Evolutionary conservation across 1,140 invertebrate genomes (phyloP), one percentile per base, ranked within the genome.

Genomic region (Panonychus citri): DNA sequence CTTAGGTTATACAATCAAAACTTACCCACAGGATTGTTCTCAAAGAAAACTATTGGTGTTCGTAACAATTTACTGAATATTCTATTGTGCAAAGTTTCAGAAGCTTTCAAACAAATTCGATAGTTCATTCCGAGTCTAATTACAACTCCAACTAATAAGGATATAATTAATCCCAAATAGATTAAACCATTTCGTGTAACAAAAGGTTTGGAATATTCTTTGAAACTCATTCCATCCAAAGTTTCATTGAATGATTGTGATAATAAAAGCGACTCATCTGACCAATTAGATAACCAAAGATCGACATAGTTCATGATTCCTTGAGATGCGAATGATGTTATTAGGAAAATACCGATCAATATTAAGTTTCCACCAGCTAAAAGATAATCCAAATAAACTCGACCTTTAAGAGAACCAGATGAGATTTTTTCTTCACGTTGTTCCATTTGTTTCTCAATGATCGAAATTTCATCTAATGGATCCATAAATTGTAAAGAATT

Each of bases 21-120:
- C 49, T 39, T 37, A 53, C 74, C 74, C 48, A 78, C 77, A 3
- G 83, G 80, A 67, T 91, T 90, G 8, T 77, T 79, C 60, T 87
- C 85, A 68, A 91, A 93, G 69, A 91, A 93, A 12, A 75, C 73
- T 76, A 90, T 87, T 0, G 80, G 82, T 0, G 83, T 80, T 10
- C 79, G 73, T 26, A 86, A 77, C 1, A 94, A 76, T 48, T 78
- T 79, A 8, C 70, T 68, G 64, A 91, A 90, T 79, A 93, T 87
- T 8, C 67, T 71, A 64, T 90, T 82, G 64, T 93, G 87, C 2
- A 87, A 70, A 27, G 71, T 77, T 51, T 78, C 76, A 0, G 86
- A 87, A 7, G 85, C 80, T 34, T 34, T 34, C 5, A 34, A 12
- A 34, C 5, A 34, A 34, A 34, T 34, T 62, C 73, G 70, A 59